Evolutionary conservation across 2,113 vertebrate species (phyloP).

Genomic region (Mesitornis unicolor): DNA sequence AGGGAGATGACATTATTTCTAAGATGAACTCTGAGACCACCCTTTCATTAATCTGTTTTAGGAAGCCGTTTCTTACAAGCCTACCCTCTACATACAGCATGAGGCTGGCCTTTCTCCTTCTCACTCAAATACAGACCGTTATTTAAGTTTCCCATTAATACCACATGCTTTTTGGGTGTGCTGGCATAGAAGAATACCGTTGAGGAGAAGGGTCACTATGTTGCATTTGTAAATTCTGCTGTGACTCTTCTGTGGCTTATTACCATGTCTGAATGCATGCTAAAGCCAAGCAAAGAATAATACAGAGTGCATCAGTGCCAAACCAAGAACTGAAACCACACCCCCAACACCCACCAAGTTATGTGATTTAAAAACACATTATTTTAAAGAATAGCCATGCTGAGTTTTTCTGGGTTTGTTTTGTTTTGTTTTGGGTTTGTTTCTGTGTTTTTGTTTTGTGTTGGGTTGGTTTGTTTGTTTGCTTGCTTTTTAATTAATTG

Average conservation of each 20-base stretch:
- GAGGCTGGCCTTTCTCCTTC: background rate
- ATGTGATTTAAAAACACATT: background rate
- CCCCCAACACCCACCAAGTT: background rate
- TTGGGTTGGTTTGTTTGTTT: background rate
- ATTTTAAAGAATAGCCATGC: background rate
- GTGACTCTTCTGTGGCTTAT: background rate
- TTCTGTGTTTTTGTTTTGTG: background rate
- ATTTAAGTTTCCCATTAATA: background rate
- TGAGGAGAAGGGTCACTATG: background rate
- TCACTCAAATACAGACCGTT: background rate
- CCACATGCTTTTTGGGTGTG: background rate
- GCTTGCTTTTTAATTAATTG: background rate
- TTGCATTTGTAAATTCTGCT: background rate
- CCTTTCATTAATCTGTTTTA: background rate
- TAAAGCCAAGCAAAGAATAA: background rate
- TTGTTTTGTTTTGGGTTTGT: background rate
- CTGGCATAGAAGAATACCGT: background rate
- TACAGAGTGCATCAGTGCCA: background rate
- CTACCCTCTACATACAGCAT: accelerated
- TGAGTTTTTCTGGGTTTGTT: background rate
- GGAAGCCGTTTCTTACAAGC: background rate
- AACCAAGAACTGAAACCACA: background rate
- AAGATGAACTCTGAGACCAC: background rate
- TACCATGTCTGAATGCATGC: background rate
- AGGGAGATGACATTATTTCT: background rate